phyloP scores from a whole-genome alignment of 2,113 vertebrate species.

The Trematocara marginatum region DNA sequence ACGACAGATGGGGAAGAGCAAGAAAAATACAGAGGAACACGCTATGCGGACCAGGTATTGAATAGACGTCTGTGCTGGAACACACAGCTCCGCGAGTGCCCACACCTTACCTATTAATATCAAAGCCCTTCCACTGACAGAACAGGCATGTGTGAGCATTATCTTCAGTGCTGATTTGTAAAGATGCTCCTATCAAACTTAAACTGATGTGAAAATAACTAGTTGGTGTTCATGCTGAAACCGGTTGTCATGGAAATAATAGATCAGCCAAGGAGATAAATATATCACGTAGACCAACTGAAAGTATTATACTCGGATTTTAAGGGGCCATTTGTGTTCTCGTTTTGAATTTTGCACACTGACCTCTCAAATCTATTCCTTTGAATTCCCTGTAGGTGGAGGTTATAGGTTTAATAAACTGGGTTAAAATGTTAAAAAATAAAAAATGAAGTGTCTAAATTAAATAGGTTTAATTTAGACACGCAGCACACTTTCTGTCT shows the following conservation, averaged over 20 bases:
- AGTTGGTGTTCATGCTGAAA: not conserved
- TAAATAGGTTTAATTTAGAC: not conserved
- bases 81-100: not conserved
- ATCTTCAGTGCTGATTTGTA: not conserved
- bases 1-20: not conserved
- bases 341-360: not conserved
- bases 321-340: not conserved
- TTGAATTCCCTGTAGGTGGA: not conserved
- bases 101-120: not conserved
- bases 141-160: not conserved
- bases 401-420: not conserved
- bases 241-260: slow-evolving; percentile 38
- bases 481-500: not conserved
- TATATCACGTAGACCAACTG: not conserved
- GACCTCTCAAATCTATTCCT: not conserved
- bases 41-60: not conserved
- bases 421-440: too few relatives aligned
- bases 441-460: too few relatives aligned
- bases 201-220: not conserved
- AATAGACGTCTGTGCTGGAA: not conserved
- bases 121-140: not conserved
- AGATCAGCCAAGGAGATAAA: slow-evolving; percentile 1
- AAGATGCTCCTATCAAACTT: not conserved
- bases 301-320: not conserved
- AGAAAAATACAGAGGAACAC: not conserved